These are phyloP conservation scores for Ramphastos sulfuratus DNA, from an alignment of 2,113 vertebrate genomes.

Conservation along the genomic window DNA sequence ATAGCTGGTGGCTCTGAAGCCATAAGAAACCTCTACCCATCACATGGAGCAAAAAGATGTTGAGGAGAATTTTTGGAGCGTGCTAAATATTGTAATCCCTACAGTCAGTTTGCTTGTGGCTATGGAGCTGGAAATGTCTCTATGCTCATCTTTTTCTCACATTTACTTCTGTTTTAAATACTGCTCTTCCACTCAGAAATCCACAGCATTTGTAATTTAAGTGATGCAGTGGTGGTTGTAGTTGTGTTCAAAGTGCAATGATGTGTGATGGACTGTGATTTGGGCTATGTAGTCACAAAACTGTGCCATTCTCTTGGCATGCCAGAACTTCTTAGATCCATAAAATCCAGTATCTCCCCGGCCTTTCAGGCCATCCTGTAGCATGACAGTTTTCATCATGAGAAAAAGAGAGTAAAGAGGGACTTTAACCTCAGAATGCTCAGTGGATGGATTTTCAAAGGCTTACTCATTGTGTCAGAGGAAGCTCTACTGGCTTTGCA, in stretches of 20 bases:
- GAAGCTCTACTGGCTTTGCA: neutral
- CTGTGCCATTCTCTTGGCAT: neutral
- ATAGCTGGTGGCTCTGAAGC: neutral
- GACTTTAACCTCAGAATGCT: neutral
- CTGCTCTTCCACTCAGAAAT: neutral
- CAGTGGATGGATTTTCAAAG: neutral
- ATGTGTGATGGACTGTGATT: neutral
- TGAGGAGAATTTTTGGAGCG: neutral
- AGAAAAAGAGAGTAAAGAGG: neutral
- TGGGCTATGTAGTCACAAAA: neutral
- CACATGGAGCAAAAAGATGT: neutral
- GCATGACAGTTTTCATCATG: neutral
- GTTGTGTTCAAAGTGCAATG: neutral
- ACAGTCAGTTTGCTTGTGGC: neutral
- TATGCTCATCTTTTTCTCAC: neutral
- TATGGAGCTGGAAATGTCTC: neutral
- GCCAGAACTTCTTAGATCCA: neutral
- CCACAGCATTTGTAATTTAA: neutral
- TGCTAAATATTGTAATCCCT: constrained; percentile 1
- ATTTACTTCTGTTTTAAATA: neutral
- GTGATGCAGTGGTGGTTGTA: neutral
- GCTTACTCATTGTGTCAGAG: neutral
- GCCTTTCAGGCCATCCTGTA: neutral
- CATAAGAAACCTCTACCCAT: neutral
- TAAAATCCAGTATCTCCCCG: neutral